Percentiles rank a stretch among this genome's conserved stretches.
phyloP scores from a whole-genome alignment of 2,888 invertebrate genomes.

The Andrena dorsata region DNA sequence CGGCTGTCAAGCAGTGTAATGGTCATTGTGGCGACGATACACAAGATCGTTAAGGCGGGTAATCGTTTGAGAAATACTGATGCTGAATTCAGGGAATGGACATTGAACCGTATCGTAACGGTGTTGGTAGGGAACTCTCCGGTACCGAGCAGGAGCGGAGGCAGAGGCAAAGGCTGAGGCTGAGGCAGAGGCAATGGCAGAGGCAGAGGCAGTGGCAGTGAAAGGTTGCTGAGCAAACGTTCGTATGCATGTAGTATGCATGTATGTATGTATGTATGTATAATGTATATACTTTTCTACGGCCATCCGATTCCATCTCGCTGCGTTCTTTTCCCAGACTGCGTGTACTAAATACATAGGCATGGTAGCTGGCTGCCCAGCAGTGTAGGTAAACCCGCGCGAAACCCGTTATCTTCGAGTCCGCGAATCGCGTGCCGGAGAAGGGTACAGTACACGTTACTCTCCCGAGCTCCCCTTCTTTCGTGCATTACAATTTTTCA shows the following conservation, averaged over 20 bases:
- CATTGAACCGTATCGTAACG: conserved; percentile 4
- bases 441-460: conserved; percentile 57
- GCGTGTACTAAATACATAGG: conserved; percentile 28
- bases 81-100: not conserved
- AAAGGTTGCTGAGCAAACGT: conserved; percentile 49
- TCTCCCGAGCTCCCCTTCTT: conserved; percentile 25
- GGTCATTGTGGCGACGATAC: not conserved
- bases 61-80: not conserved
- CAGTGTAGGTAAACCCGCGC: conserved; percentile 38
- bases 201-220: conserved; percentile 31
- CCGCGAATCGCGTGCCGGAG: conserved; percentile 59
- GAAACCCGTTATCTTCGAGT: conserved; percentile 68
- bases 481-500: conserved; percentile 22
- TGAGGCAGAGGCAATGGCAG: conserved; percentile 1
- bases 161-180: not conserved
- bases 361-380: conserved; percentile 41
- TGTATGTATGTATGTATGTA: no score
- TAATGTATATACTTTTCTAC: conserved; percentile 28
- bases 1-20: not conserved
- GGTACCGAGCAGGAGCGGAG: not conserved
- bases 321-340: conserved; percentile 41
- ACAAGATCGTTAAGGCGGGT: not conserved
- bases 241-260: not conserved
- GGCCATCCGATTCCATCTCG: conserved; percentile 41
- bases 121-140: not conserved